These are phyloP conservation scores for Halictus quadricinctus DNA, from an alignment of 2,888 invertebrate genomes.

Conservation along the genomic window DNA sequence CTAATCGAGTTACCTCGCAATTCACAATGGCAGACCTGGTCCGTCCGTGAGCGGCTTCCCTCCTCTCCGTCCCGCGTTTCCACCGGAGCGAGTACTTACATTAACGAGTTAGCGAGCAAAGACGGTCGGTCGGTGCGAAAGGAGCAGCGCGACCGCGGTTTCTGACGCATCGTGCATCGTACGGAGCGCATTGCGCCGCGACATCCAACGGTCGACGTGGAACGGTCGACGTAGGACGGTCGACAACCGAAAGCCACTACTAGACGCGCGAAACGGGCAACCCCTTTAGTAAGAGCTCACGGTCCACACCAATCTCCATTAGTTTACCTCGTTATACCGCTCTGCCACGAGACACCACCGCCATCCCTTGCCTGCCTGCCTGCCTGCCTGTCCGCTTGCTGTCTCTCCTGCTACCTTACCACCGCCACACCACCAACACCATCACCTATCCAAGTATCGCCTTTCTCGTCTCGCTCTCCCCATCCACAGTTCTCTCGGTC, in stretches of 20 bases:
- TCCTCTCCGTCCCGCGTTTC: neutral
- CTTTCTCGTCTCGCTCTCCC: neutral
- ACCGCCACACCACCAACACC: neutral
- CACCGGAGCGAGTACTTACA: slow-evolving; percentile 70
- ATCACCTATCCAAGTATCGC: neutral
- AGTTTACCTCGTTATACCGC: slow-evolving; percentile 75
- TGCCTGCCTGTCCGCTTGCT: neutral
- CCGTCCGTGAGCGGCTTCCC: neutral
- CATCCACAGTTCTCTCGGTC: neutral
- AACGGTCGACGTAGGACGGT: neutral
- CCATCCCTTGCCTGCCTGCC: slow-evolving; percentile 11
- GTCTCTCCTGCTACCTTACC: neutral
- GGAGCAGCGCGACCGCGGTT: slow-evolving; percentile 43
- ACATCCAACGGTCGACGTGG: slow-evolving; percentile 11
- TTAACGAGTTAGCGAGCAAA: slow-evolving; percentile 76
- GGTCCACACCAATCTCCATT: slow-evolving; percentile 77
- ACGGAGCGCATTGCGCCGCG: neutral
- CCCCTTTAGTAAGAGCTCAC: slow-evolving; percentile 59
- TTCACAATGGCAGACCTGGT: slow-evolving; percentile 65
- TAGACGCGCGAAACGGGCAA: slow-evolving; percentile 30
- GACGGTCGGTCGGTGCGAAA: slow-evolving; percentile 54
- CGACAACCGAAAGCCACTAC: slow-evolving; percentile 41
- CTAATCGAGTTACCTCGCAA: slow-evolving; percentile 72
- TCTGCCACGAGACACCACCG: slow-evolving; percentile 32
- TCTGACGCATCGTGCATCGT: slow-evolving; percentile 38